Conservation (phyloP, 2,888 invertebrate genomes). For the Lasioglossum malachurum region DNA sequence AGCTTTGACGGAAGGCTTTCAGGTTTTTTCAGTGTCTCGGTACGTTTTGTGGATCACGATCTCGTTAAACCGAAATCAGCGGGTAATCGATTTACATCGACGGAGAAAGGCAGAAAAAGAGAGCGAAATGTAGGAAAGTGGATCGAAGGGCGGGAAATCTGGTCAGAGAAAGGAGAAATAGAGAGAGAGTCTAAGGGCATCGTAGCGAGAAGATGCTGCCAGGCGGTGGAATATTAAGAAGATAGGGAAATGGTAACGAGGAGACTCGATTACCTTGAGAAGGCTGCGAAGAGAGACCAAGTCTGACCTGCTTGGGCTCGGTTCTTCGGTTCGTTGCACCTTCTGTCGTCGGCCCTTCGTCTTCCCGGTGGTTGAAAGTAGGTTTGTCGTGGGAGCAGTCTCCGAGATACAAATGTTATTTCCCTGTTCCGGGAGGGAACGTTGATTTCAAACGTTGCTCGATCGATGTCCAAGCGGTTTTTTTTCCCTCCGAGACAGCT, state of each 20-base stretch:
- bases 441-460: background rate
- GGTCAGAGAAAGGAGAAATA: background rate
- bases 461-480: background rate
- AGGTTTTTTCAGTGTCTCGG: conserved; percentile 5
- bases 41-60: conserved; percentile 32
- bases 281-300: conserved; percentile 12
- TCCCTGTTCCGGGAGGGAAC: background rate
- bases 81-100: conserved; percentile 59
- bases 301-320: conserved; percentile 34
- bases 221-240: conserved; percentile 8
- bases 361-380: conserved; percentile 42
- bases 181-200: background rate
- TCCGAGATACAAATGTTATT: no score
- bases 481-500: background rate
- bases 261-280: conserved; percentile 34
- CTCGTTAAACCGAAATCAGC: conserved; percentile 62
- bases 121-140: background rate
- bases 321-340: conserved; percentile 44
- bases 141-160: conserved; percentile 29
- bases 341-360: conserved; percentile 17
- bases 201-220: background rate
- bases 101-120: background rate
- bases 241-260: conserved; percentile 57
- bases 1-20: background rate
- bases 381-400: conserved; percentile 29